Evolutionary conservation across 2,797 vertebrate species (phyloP), one percentile per base, ranked within the genome.

Genomic region (Sarcoramphus papa): DNA sequence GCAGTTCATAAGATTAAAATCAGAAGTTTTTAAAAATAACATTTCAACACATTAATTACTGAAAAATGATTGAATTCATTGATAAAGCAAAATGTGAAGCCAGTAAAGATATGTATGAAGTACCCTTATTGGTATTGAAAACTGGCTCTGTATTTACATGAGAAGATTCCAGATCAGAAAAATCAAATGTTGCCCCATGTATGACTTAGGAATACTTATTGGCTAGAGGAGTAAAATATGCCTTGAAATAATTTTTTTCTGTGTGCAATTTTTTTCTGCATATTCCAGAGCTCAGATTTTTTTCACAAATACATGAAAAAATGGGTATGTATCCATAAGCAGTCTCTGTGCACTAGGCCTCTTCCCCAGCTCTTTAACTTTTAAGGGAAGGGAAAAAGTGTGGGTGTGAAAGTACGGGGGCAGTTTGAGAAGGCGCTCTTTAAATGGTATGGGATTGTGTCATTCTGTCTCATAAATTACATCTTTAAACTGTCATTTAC

Each of bases 391-490:
- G 85, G 73, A 67, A 79, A 54, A 85, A 84, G 43, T 74, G 93
- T 75, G 92, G 90, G 93, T 86, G 94, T 94, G 89, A 89, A 96
- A 93, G 82, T 83, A 75, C 0, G 82, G 92, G 94, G 93, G 92
- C 89, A 85, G 89, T 76, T 70, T 92, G 86, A 93, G 92, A 96
- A 96, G 92, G 41, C 2, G 7, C 78, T 92, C 53, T 93, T 93
- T 92, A 96, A 95, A 92, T 92, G 88, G 62, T 53, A 75, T 86
- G 76, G 73, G 88, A 91, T 60, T 86, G 85, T 94, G 92, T 96
- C 87, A 91, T 91, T 93, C 91, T 89, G 40, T 41, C 60, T 94
- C 76, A 59, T 69, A 86, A 91, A 91, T 81, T 90, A 43, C 89
- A 94, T 93, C 79, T 73, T 94, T 35, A 85, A 93, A 79, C 82